Conservation (phyloP, 2,113 vertebrate species). For the Pao palembangensis region DNA sequence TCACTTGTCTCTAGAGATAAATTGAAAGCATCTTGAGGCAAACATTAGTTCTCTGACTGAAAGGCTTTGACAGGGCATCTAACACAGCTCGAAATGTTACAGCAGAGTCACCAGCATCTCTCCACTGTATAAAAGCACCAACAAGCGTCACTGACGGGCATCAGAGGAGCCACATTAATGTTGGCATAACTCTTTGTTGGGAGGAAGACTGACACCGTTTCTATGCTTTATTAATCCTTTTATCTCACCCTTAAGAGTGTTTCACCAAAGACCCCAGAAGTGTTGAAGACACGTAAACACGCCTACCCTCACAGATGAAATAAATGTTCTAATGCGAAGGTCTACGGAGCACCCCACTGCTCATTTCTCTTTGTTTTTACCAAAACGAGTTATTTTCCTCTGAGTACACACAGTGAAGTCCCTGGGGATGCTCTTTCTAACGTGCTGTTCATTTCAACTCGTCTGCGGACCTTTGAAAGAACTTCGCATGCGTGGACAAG, state of each 20-base stretch:
- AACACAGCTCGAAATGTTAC: too few relatives aligned
- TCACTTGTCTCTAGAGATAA: too few relatives aligned
- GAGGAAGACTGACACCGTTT: not conserved
- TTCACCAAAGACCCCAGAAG: conserved; percentile 7
- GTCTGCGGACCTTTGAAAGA: not conserved
- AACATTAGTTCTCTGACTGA: too few relatives aligned
- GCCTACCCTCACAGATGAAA: conserved; percentile 2
- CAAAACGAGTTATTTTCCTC: not conserved
- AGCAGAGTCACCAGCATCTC: not conserved
- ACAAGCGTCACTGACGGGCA: not conserved
- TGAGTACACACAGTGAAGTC: conserved; percentile 1
- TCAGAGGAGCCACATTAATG: not conserved
- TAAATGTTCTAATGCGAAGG: conserved; percentile 3
- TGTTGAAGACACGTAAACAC: conserved; percentile 1
- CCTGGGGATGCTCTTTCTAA: not conserved
- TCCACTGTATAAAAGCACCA: conserved; percentile 1
- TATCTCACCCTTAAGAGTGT: not conserved
- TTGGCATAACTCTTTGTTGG: conserved; percentile 9
- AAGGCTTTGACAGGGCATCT: too few relatives aligned
- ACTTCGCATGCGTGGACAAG: too few relatives aligned
- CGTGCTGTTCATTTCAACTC: not conserved
- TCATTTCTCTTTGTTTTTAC: not conserved
- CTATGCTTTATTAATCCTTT: conserved; percentile 3
- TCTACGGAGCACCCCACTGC: not conserved
- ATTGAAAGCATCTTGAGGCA: too few relatives aligned